Conservation (phyloP, 2,797 vertebrate species). For the Acridotheres tristis region DNA sequence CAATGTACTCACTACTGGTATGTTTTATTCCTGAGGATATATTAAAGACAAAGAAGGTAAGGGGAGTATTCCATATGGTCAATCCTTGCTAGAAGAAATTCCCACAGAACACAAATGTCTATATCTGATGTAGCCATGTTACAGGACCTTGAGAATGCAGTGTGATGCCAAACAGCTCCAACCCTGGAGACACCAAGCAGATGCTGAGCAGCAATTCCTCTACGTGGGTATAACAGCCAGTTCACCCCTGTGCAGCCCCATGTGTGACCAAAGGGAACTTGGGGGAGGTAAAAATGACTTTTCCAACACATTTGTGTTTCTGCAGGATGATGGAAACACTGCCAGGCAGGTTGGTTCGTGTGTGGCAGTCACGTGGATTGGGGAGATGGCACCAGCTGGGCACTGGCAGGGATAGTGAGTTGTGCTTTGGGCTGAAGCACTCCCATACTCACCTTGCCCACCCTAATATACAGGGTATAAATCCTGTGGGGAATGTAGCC, state of each 20-base stretch:
- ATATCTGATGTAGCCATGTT: not conserved
- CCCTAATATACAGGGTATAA: not conserved
- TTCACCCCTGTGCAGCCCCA: not conserved
- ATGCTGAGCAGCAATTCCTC: not conserved
- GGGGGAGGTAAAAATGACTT: not conserved
- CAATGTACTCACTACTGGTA: not conserved
- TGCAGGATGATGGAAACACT: not conserved
- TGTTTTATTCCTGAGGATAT: not conserved
- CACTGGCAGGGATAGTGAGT: not conserved
- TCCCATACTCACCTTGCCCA: not conserved
- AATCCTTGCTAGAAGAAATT: not conserved
- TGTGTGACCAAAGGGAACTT: not conserved
- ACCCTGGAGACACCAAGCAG: not conserved
- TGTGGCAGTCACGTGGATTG: fast-evolving
- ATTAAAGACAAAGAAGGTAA: not conserved
- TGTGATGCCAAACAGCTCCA: not conserved
- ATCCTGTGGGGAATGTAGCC: not conserved
- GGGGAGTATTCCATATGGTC: not conserved
- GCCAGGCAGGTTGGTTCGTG: not conserved
- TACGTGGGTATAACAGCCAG: not conserved
- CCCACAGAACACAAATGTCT: not conserved
- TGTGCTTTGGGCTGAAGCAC: not conserved
- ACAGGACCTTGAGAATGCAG: not conserved
- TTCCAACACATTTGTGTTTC: not conserved
- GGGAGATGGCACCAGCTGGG: not conserved